These are phyloP conservation scores for Drosophila pandora DNA, from an alignment of 1,140 invertebrate species.

Conservation along the genomic window DNA sequence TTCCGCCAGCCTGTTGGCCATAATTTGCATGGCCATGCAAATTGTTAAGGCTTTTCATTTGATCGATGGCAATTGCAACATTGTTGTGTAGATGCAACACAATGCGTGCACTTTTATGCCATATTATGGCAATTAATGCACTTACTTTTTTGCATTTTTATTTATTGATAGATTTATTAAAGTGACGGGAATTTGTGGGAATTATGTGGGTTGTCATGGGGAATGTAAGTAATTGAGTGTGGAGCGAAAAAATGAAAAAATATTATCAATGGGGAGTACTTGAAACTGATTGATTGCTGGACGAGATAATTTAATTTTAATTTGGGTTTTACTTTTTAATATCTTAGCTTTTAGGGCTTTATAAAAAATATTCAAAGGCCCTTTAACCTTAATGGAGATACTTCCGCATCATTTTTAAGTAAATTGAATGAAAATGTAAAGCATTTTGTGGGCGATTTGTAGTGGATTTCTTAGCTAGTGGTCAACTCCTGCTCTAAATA, in stretches of 20 bases:
- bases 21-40: conserved; percentile 65
- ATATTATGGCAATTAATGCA: conserved; percentile 46
- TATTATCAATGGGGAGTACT: not conserved
- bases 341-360: too few species aligned
- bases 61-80: conserved; percentile 57
- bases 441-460: conserved; percentile 22
- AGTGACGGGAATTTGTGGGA: conserved; percentile 5
- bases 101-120: conserved; percentile 25
- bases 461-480: not conserved
- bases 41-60: conserved; percentile 58
- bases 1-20: conserved; percentile 21
- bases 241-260: not conserved
- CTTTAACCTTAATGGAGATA: conserved; percentile 1
- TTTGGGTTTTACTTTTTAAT: too few species aligned
- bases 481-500: conserved; percentile 50
- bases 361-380: not conserved
- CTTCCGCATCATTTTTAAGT: conserved; percentile 17
- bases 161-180: conserved; percentile 12
- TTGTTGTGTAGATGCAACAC: conserved; percentile 26
- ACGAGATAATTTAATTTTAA: not conserved
- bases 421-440: not conserved
- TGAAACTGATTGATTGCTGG: not conserved
- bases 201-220: not conserved
- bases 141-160: conserved; percentile 5
- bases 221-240: not conserved